These are phyloP conservation scores for Atta texana DNA, from an alignment of 1,140 invertebrate species.

Conservation along the genomic window DNA sequence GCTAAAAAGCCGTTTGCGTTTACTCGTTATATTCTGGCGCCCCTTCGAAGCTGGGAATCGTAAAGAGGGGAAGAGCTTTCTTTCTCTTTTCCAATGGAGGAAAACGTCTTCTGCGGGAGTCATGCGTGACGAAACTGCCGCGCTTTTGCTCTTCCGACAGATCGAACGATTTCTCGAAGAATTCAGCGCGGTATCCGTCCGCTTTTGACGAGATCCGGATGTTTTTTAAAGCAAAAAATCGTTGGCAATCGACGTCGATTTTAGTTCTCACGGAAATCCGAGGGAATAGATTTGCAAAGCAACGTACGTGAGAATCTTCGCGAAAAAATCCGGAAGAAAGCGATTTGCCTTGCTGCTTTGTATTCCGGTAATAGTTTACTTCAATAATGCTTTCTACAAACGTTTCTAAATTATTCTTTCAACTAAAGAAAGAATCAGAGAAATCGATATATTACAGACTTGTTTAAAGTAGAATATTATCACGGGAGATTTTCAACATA, in stretches of 20 bases:
- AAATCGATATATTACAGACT: neutral
- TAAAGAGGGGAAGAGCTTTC: conserved; percentile 74
- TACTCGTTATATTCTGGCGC: conserved; percentile 78
- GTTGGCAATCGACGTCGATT: conserved; percentile 9
- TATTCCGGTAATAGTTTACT: conserved; percentile 17
- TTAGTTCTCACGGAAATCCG: neutral
- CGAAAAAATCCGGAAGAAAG: neutral
- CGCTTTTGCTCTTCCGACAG: conserved; percentile 41
- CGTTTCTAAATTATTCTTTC: conserved; percentile 5
- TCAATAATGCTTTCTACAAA: conserved; percentile 11
- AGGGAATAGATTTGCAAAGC: neutral
- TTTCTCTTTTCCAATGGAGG: conserved; percentile 60
- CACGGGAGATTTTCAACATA: neutral
- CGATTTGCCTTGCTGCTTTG: neutral
- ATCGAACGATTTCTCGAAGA: conserved; percentile 36
- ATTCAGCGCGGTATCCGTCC: conserved; percentile 7
- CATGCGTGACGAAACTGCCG: conserved; percentile 74
- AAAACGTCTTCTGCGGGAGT: conserved; percentile 63
- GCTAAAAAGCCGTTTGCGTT: conserved; percentile 83
- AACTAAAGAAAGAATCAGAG: neutral
- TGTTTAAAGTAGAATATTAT: conserved; percentile 6
- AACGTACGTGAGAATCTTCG: conserved; percentile 5
- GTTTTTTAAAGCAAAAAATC: neutral
- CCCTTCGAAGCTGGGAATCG: conserved; percentile 73
- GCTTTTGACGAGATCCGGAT: conserved; percentile 23